Base-by-base conservation (phyloP, 1,140 invertebrate species). In the Nymphalis io region DNA sequence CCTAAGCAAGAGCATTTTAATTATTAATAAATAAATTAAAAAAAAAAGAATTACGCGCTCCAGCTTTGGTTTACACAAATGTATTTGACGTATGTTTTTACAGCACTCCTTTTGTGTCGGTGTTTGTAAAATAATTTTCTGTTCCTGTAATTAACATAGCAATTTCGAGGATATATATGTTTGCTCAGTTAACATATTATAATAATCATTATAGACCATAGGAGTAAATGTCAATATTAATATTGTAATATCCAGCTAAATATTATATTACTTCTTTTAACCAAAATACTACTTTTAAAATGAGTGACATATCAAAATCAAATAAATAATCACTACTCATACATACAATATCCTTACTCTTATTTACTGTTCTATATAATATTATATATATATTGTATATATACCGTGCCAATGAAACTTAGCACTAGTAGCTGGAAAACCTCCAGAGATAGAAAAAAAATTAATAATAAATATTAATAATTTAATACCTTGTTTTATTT, bases 1-100 rank as follows among this genome's bases (percentile, higher is more conserved):
- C 6, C 27, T 33, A 33, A 8, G 27, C 27, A 33, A 33, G 27
- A 8, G 6, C 27, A 33, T 33, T 1, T 4, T 33, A 4, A 33
- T 2, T 44, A 42, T 21, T 11, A 39, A 18, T 15, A 10, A 16
- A 23, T n/a, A 2, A n/a, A 63, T 66, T 57, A 69, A 72, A 73
- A 72, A 60, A 69, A 66, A 74, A 78, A 76, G 65, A 72, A 60
- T 74, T 83, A 84, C 81, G 55, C 59, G 65, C 44, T 80, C 69
- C 18, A 74, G 65, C 61, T 82, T 71, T 23, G 82, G 59, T 39
- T 78, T 73, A 72, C 78, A 84, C 77, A 80, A 70, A 23, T 84
- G 80, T 61, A 85, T 78, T 62, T 84, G 76, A 33, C 82, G 83
- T 8, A 75, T 63, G 42, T 79, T 70, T 40, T 80, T 78, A 15